Conservation (phyloP, 2,888 invertebrate species). For the Teinopalpus imperialis region DNA sequence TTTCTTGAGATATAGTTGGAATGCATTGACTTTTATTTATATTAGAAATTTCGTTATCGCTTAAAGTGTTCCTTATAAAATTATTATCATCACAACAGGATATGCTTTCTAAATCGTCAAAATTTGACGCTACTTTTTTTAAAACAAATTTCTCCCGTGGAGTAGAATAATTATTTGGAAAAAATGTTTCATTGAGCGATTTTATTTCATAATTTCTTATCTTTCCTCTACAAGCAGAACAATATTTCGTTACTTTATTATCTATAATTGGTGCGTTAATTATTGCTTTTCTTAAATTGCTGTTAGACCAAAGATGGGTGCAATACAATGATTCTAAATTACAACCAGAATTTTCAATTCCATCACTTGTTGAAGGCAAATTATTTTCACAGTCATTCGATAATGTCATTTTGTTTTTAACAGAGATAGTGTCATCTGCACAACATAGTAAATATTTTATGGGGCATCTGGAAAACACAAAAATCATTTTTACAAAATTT, state of each 20-base stretch:
- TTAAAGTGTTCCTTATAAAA: conserved; percentile 31
- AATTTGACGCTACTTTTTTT: conserved; percentile 32
- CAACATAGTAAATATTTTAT: conserved; percentile 31
- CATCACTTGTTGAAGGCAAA: conserved; percentile 41
- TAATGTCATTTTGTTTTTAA: conserved; percentile 55
- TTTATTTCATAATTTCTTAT: conserved; percentile 71
- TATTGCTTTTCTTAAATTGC: conserved; percentile 55
- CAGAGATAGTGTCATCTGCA: conserved; percentile 27
- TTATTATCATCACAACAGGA: conserved; percentile 19
- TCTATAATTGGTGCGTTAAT: conserved; percentile 51
- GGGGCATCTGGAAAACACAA: conserved; percentile 40
- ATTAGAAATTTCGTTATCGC: conserved; percentile 19
- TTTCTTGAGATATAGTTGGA: conserved; percentile 70
- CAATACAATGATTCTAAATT: conserved; percentile 67
- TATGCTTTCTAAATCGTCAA: conserved; percentile 30
- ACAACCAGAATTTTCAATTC: conserved; percentile 47
- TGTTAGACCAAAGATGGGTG: conserved; percentile 68
- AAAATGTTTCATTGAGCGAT: conserved; percentile 49
- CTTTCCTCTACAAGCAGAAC: conserved; percentile 70
- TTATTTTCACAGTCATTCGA: conserved; percentile 48
- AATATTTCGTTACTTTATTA: conserved; percentile 58
- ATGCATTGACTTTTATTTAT: conserved; percentile 46
- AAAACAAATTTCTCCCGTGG: conserved; percentile 48
- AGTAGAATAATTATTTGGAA: conserved; percentile 67
- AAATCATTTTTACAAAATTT: conserved; percentile 17